phyloP scores from a whole-genome alignment of 2,797 vertebrate genomes.

The Manis crassicaudata region DNA sequence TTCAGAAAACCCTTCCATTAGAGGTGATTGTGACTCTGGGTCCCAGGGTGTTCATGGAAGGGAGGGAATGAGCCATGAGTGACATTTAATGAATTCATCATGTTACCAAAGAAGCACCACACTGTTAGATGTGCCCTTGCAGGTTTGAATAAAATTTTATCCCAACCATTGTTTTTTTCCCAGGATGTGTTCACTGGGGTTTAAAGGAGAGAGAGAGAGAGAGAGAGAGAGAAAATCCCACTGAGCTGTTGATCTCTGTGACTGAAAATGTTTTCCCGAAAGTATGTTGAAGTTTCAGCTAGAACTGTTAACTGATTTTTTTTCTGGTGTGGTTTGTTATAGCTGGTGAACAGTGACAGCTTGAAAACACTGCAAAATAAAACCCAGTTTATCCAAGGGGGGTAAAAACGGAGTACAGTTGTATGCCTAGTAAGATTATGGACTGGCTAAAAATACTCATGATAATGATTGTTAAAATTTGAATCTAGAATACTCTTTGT shows the following conservation, averaged over 20 bases:
- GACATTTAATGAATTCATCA: slow-evolving; percentile 8
- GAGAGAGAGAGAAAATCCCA: slow-evolving; percentile 50
- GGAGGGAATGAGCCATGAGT: not conserved
- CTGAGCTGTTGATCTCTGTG: slow-evolving; percentile 70
- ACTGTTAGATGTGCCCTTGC: slow-evolving; percentile 41
- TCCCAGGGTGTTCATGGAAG: not conserved
- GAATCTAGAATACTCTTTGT: not conserved
- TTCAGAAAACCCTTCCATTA: not conserved
- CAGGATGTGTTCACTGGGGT: slow-evolving; percentile 7
- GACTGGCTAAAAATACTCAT: not conserved
- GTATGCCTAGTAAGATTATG: not conserved
- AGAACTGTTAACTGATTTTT: slow-evolving; percentile 65
- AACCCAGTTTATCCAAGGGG: not conserved
- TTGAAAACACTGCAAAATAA: slow-evolving; percentile 52
- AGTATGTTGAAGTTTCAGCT: slow-evolving; percentile 59
- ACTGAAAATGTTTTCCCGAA: slow-evolving; percentile 64
- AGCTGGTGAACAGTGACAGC: slow-evolving; percentile 44
- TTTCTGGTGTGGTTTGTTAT: slow-evolving; percentile 47
- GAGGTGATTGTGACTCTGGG: not conserved
- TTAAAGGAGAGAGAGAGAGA: slow-evolving; percentile 62
- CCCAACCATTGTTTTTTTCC: not conserved
- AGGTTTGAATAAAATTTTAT: slow-evolving; percentile 61
- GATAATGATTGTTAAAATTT: not conserved
- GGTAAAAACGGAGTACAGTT: not conserved
- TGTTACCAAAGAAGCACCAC: slow-evolving; percentile 32